phyloP scores from a whole-genome alignment of 1,140 invertebrate genomes.

The Pseudomyrmex concolor region DNA sequence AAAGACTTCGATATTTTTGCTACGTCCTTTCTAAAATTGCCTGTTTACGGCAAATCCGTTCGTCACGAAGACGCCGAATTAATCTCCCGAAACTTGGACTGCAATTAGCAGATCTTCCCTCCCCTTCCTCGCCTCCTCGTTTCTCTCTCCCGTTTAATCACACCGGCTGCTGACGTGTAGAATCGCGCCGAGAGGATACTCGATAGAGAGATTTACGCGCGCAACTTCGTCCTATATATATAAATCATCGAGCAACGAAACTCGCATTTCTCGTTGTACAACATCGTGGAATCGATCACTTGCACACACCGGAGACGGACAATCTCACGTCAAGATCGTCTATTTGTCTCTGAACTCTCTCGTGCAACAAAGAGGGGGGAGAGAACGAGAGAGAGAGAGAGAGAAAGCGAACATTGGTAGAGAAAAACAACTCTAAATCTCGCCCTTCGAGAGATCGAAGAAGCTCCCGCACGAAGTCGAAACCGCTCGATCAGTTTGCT shows the following conservation, averaged over 20 bases:
- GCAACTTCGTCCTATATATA: slow-evolving; percentile 2
- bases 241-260: slow-evolving; percentile 42
- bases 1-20: slow-evolving; percentile 76
- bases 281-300: slow-evolving; percentile 25
- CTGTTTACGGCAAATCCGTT: slow-evolving; percentile 24
- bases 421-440: slow-evolving; percentile 43
- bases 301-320: slow-evolving; percentile 14
- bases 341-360: slow-evolving; percentile 30
- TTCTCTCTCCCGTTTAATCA: slow-evolving; percentile 8
- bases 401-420: neutral
- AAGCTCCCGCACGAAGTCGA: neutral
- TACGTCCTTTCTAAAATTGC: slow-evolving; percentile 72
- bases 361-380: too few relatives aligned
- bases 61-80: slow-evolving; percentile 24
- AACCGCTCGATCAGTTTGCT: slow-evolving; percentile 10
- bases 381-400: neutral
- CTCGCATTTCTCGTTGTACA: slow-evolving; percentile 17
- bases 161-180: slow-evolving; percentile 23
- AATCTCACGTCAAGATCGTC: slow-evolving; percentile 33
- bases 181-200: neutral
- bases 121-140: too few relatives aligned
- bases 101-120: slow-evolving; percentile 15
- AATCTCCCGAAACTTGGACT: neutral
- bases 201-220: slow-evolving; percentile 25
- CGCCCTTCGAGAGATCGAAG: neutral